These are phyloP conservation scores for Atta texana DNA, from an alignment of 1,140 invertebrate genomes.

Conservation along the genomic window DNA sequence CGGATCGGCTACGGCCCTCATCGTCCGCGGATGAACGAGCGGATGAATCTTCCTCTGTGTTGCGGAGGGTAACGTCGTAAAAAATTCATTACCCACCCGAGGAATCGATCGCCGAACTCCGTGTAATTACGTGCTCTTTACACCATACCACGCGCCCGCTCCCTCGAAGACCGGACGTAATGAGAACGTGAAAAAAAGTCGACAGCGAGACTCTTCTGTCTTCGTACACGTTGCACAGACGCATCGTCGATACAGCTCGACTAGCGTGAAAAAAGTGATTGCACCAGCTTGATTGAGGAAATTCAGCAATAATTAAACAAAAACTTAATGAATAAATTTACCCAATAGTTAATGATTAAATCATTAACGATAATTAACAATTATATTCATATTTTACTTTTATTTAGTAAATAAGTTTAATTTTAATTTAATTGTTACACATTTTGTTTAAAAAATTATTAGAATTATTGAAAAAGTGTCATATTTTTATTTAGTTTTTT, in stretches of 20 bases:
- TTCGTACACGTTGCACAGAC: constrained; percentile 23
- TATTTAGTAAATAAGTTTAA: background rate
- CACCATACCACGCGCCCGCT: constrained; percentile 65
- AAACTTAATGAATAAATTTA: constrained; percentile 13
- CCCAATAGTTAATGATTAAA: constrained; percentile 2
- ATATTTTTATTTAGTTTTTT: background rate
- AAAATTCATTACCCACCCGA: constrained; percentile 84
- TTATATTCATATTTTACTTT: background rate
- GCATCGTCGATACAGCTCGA: background rate
- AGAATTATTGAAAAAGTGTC: background rate
- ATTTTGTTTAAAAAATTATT: background rate
- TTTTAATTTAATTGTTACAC: constrained; percentile 2
- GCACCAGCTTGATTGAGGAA: constrained; percentile 8
- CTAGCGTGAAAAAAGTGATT: constrained; percentile 40
- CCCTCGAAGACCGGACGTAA: constrained; percentile 55
- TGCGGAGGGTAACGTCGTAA: constrained; percentile 77
- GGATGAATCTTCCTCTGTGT: constrained; percentile 64
- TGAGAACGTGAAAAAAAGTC: constrained; percentile 46
- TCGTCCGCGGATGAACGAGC: constrained; percentile 66
- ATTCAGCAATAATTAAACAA: constrained; percentile 23
- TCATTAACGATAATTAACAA: background rate
- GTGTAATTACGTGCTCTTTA: constrained; percentile 83
- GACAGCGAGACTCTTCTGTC: constrained; percentile 46
- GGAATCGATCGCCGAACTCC: constrained; percentile 82
- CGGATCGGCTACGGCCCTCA: constrained; percentile 72